Percentiles rank a stretch among this genome's conserved stretches.
phyloP scores from a whole-genome alignment of 2,113 vertebrate genomes.

The Myrmecophaga tridactyla region DNA sequence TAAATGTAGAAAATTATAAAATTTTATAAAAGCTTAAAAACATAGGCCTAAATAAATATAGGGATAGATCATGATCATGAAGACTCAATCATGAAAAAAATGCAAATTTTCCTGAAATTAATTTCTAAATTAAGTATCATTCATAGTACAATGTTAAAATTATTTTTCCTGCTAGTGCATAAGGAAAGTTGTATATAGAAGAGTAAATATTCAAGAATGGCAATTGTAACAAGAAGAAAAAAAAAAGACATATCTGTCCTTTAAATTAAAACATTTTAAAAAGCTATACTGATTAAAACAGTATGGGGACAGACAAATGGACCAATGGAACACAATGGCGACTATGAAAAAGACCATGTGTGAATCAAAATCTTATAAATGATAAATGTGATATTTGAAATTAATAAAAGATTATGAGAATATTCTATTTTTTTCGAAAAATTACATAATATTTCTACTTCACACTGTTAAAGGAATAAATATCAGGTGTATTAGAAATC shows the following conservation, averaged over 20 bases:
- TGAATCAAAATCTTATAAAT: background rate
- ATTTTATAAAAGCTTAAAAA: conserved; percentile 4
- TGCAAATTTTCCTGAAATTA: background rate
- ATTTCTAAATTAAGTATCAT: background rate
- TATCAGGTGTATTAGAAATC: background rate
- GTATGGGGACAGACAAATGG: background rate
- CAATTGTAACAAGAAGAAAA: background rate
- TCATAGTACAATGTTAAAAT: conserved; percentile 3
- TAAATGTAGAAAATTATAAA: background rate
- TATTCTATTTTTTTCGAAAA: background rate
- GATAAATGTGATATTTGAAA: background rate
- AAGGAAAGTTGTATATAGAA: background rate
- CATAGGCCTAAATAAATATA: background rate
- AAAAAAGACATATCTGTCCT: background rate
- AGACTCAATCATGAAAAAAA: background rate
- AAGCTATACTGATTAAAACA: background rate
- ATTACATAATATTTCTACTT: background rate
- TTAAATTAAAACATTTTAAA: background rate
- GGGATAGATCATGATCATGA: background rate
- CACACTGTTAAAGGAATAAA: background rate
- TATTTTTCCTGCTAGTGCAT: background rate
- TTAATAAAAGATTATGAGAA: background rate
- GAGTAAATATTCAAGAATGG: background rate
- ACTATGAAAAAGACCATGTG: background rate
- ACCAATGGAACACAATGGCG: background rate